Conservation (phyloP, 2,113 vertebrate species). For the Perccottus glenii region DNA sequence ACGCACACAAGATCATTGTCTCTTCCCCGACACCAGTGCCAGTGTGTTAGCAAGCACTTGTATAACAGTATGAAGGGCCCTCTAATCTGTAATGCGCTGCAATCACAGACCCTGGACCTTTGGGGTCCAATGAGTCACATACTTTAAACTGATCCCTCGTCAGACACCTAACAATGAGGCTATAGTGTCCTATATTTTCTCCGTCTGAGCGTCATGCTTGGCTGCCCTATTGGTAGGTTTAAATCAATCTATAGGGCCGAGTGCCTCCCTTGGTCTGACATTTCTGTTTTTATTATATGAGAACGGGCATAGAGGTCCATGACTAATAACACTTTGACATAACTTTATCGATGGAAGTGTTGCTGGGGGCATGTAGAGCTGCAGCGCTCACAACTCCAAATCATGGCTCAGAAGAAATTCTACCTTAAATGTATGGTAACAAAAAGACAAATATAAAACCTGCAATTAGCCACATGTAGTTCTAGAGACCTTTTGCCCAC, state of each 20-base stretch:
- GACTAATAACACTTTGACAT: not conserved
- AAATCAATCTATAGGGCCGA: not conserved
- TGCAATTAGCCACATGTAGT: too few relatives aligned
- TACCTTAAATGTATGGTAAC: too few relatives aligned
- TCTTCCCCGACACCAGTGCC: constrained; percentile 32
- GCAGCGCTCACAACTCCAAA: too few relatives aligned
- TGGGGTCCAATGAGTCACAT: constrained; percentile 51
- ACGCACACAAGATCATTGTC: constrained; percentile 7
- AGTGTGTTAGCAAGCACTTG: constrained; percentile 40
- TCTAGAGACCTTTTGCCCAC: too few relatives aligned
- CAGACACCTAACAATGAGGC: constrained; percentile 15
- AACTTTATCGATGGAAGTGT: not conserved
- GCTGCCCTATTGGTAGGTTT: constrained; percentile 16
- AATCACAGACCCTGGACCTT: constrained; percentile 67
- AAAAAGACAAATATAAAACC: not conserved
- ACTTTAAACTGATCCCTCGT: constrained; percentile 54
- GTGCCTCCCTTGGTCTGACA: not conserved
- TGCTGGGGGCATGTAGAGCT: too few relatives aligned
- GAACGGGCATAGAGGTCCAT: too few relatives aligned
- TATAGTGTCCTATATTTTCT: constrained; percentile 31
- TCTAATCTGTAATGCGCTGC: constrained; percentile 68
- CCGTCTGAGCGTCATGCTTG: not conserved
- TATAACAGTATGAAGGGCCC: constrained; percentile 55
- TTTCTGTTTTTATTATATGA: not conserved
- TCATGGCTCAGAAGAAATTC: too few relatives aligned